Evolutionary conservation across 2,113 vertebrate species (phyloP), one percentile per base, ranked within the genome.

Genomic region (Morone saxatilis): DNA sequence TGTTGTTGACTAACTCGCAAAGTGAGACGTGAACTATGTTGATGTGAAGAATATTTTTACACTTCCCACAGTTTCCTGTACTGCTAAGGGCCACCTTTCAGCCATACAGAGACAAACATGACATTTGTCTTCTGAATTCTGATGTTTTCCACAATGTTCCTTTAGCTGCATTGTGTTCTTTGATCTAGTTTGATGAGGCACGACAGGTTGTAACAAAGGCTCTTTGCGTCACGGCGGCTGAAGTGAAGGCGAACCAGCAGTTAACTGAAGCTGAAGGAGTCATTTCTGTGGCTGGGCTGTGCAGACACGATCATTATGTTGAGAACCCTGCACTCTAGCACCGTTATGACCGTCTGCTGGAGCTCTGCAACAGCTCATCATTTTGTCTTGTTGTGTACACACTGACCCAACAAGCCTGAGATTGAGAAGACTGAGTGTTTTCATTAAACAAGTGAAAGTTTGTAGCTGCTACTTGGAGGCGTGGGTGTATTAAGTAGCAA

Each of bases 231-330:
- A 45, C 20, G 4, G 40, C 51, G 22, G 36, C 61, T 19, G 1
- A 31, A 45, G 51, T 36, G 63, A 56, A 56, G 4, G 45, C 10
- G 48, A 59, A 22, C 20, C 40, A 25, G 41, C 62, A 16, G 41
- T 47, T 66, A 65, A 22, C 11, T 14, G 7, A 43, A 13, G 6
- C 31, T 31, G 31, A 38, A 40, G 43, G 51, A 43, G 20, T 48
- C 6, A 5, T 60, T 53, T 36, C 5, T 20, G 43, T 36, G 71
- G 22, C 56, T 47, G 7, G 7, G 43, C 16, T 10, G 12, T 22
- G 25, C 45, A 50, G 71, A 62, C 71, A n/a, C 48, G 57, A 10
- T 74, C 25, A 74, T 74, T 61, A 61, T 9, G 4, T 14, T 4
- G 14, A 16, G 17, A 43, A 8, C 5, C 61, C 31, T 63, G 12